Base-by-base conservation (phyloP, 2,797 vertebrate genomes). In the Sebastes hubbsi region DNA sequence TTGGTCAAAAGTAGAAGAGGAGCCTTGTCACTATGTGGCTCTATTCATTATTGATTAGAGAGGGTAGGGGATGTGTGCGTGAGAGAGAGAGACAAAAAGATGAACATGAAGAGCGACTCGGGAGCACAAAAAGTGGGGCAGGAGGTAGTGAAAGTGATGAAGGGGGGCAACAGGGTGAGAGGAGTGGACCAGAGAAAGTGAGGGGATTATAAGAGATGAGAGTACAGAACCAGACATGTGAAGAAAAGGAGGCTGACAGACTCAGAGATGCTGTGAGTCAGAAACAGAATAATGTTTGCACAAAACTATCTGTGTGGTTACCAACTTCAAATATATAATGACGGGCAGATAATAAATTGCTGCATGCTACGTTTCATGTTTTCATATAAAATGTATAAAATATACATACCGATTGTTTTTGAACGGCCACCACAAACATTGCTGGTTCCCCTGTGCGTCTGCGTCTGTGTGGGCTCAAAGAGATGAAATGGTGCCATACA, bases 31-130 rank as follows among this genome's bases (percentile, higher is more conserved):
- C 83, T 60, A 27, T 83, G 79, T 81, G 82, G 79, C 81, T 78
- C 65, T 70, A 87, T 89, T 70, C 55, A 90, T 89, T 90, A 89
- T 90, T 90, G 82, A 91, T 92, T 77, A 85, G 52, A 77, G 55
- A 81, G 67, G 62, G 56, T 29, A 36, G 49, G 16, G 25, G 54
- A 10, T 6, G 38, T 38, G 20, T 59, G 36, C 30, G 42, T 3
- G 1, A 1, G 34, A 13, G 38, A 29, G 8, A 34, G 34, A 66
- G 24, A 36, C 29, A 62, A 34, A 65, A 38, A 74, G 56, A 77
- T 71, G 36, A 56, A 46, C 55, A 61, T 2, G 7, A n/a, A 49
- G 46, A 38, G 70, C 2, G 18, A 42, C 60, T 62, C 2, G 3
- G 4, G 7, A 84, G 36, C 4, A 72, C 4, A 54, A 11, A 72